Evolutionary conservation across 2,888 invertebrate species (phyloP).

Genomic region (Nephrotoma flavescens): DNA sequence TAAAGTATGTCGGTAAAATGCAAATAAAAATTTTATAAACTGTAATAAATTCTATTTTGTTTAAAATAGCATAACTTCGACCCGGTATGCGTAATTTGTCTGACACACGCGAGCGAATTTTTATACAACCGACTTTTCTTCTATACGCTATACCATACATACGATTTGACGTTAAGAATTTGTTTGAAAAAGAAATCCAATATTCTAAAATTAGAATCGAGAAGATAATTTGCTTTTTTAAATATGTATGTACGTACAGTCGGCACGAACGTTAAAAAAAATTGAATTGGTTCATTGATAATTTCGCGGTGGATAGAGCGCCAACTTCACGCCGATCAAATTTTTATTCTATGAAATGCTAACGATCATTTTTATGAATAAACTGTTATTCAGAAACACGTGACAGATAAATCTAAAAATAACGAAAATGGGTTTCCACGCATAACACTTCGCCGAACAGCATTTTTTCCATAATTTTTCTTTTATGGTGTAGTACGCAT

Average conservation of each 20-base stretch:
- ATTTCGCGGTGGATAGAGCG: background rate
- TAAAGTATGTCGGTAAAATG: background rate
- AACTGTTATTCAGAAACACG: background rate
- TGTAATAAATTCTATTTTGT: background rate
- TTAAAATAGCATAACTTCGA: background rate
- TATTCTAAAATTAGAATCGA: background rate
- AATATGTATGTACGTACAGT: background rate
- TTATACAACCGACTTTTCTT: background rate
- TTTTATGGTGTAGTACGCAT: background rate
- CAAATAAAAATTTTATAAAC: background rate
- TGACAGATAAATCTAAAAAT: background rate
- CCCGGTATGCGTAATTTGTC: background rate
- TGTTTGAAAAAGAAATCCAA: background rate
- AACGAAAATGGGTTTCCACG: background rate
- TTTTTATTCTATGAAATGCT: background rate
- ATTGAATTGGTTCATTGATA: background rate
- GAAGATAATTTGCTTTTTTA: background rate
- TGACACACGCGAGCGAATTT: background rate
- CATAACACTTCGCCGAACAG: background rate
- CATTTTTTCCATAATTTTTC: background rate
- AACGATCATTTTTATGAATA: background rate
- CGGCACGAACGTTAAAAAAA: background rate
- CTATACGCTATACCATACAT: background rate
- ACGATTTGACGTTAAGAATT: background rate
- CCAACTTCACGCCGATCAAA: background rate